Conservation (phyloP, 2,113 vertebrate genomes). For the Hypomesus transpacificus region DNA sequence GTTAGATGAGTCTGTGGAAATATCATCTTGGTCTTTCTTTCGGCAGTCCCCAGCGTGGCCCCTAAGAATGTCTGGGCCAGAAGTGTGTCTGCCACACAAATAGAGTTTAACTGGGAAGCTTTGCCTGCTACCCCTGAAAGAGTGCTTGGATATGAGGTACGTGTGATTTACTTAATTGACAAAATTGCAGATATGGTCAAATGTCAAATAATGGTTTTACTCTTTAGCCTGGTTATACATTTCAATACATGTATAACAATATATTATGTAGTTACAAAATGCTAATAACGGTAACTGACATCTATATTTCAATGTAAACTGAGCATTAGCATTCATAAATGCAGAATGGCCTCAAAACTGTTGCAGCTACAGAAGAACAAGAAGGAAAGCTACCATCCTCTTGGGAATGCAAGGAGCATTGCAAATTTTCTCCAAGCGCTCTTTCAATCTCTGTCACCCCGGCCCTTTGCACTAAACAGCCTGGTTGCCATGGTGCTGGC, state of each 20-base stretch:
- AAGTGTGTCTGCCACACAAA: conserved; percentile 84
- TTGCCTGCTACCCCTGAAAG: conserved; percentile 79
- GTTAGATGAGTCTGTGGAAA: conserved; percentile 37
- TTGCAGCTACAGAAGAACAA: conserved; percentile 6
- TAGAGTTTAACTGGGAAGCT: conserved; percentile 83
- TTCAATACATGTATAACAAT: no score
- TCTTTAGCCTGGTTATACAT: conserved; percentile 11
- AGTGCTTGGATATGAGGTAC: conserved; percentile 92
- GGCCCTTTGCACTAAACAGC: conserved; percentile 50
- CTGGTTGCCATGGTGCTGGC: conserved; percentile 62
- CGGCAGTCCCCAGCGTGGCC: conserved; percentile 80
- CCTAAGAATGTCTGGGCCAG: conserved; percentile 76
- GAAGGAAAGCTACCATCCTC: conserved; percentile 43
- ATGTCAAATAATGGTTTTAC: neutral
- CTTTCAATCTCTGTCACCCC: conserved; percentile 64
- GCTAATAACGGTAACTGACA: neutral
- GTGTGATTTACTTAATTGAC: conserved; percentile 7
- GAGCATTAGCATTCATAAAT: neutral
- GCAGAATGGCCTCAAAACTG: neutral
- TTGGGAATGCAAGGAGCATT: conserved; percentile 56
- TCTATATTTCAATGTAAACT: neutral
- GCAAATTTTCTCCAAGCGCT: conserved; percentile 45
- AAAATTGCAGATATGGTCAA: neutral
- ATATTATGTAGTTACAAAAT: neutral
- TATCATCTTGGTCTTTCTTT: conserved; percentile 33